Conservation (phyloP, 2,797 vertebrate genomes). For the Meriones psammophilus region DNA sequence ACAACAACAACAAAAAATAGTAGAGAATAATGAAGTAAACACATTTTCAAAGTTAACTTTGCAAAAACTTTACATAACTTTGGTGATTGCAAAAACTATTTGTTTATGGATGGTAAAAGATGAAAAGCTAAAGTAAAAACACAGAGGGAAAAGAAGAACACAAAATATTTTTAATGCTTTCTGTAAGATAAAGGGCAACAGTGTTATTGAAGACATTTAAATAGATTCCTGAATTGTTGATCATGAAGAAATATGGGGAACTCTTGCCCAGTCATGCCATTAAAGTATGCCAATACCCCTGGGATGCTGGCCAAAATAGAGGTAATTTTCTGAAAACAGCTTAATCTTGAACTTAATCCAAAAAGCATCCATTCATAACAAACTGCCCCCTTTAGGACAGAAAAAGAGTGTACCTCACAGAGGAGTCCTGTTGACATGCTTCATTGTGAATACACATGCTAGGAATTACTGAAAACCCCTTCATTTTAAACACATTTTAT, state of each 20-base stretch:
- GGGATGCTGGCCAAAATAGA: slow-evolving; percentile 64
- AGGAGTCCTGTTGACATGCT: neutral
- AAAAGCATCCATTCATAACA: slow-evolving; percentile 67
- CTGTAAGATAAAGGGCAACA: neutral
- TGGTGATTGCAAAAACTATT: neutral
- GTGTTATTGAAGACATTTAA: slow-evolving; percentile 40
- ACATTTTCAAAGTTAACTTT: neutral
- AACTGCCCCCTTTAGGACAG: slow-evolving; percentile 43
- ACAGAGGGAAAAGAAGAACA: neutral
- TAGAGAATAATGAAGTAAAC: neutral
- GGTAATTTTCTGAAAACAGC: slow-evolving; percentile 74
- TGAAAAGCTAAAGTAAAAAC: neutral
- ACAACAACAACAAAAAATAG: neutral
- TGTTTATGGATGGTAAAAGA: neutral
- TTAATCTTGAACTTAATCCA: slow-evolving; percentile 72
- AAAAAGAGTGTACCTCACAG: neutral
- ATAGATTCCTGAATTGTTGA: slow-evolving; percentile 53
- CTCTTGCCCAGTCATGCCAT: slow-evolving; percentile 40
- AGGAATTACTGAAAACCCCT: neutral
- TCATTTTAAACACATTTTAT: slow-evolving; percentile 20
- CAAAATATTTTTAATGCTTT: neutral
- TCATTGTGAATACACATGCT: slow-evolving; percentile 25
- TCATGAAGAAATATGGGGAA: slow-evolving; percentile 60
- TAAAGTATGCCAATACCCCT: slow-evolving; percentile 44
- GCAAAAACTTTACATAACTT: neutral